Conservation (phyloP, 2,797 vertebrate species). For the Ctenosaura bakeri region DNA sequence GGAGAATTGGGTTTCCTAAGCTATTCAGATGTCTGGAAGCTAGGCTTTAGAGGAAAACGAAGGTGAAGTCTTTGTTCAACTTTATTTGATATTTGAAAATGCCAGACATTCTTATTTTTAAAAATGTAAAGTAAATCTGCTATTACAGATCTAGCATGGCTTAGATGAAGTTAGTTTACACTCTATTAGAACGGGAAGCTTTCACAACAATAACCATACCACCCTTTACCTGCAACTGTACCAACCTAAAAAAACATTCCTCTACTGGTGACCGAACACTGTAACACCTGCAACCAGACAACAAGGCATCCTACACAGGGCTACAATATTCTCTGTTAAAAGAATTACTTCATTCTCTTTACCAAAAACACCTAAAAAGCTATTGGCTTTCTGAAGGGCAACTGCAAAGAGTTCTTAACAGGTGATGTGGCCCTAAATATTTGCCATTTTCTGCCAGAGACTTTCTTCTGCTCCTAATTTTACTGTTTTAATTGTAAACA, state of each 20-base stretch:
- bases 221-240: not conserved
- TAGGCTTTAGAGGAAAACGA: not conserved
- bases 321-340: not conserved
- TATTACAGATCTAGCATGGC: not conserved
- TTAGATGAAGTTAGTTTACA: not conserved
- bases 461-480: not conserved
- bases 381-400: not conserved
- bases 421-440: not conserved
- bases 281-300: not conserved
- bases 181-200: not conserved
- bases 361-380: not conserved
- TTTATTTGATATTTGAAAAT: not conserved
- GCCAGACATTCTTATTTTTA: not conserved
- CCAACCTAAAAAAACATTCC: not conserved
- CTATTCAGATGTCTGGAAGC: not conserved
- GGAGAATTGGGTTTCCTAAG: not conserved
- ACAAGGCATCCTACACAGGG: not conserved
- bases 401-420: not conserved
- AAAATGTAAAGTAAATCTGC: not conserved
- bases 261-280: not conserved
- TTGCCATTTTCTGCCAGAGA: not conserved
- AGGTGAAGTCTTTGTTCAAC: not conserved
- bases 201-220: not conserved
- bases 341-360: not conserved
- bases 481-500: not conserved